phyloP scores from a whole-genome alignment of 2,797 vertebrate species.

The Muraenolepis orangiensis region DNA sequence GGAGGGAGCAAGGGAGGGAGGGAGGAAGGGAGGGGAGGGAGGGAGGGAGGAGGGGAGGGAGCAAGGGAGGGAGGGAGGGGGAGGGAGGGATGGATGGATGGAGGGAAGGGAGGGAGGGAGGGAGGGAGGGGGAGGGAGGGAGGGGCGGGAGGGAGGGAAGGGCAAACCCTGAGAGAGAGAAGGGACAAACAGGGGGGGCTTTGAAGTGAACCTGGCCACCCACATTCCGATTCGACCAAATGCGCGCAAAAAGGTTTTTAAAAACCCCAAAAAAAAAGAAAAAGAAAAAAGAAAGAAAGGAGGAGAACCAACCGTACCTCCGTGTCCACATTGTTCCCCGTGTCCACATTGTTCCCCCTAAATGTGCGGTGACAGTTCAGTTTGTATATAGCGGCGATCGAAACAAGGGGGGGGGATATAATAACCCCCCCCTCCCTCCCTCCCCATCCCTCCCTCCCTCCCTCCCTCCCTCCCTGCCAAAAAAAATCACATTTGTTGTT shows the following conservation, averaged over 20 bases:
- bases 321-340: slow-evolving; percentile 34
- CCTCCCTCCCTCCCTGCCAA: no score
- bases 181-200: slow-evolving; percentile 27
- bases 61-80: slow-evolving; percentile 7
- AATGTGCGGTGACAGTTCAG: slow-evolving; percentile 37
- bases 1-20: slow-evolving; percentile 21
- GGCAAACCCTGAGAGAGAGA: slow-evolving; percentile 31
- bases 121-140: slow-evolving; percentile 44
- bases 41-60: no score
- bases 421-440: no score
- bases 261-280: no score
- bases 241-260: slow-evolving; percentile 4
- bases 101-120: no score
- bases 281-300: neutral
- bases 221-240: slow-evolving; percentile 29
- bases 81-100: slow-evolving; percentile 63
- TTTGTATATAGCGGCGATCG: slow-evolving; percentile 21
- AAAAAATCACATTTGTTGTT: no score
- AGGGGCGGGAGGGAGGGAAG: slow-evolving; percentile 45
- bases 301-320: neutral
- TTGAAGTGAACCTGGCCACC: slow-evolving; percentile 33
- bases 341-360: slow-evolving; percentile 36
- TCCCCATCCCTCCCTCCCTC: no score
- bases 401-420: neutral
- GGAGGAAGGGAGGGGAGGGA: slow-evolving; percentile 44